A percentile compares a stretch with the other conserved stretches of the same genome.
Evolutionary conservation across 2,113 vertebrate species (phyloP).

Genomic region (Gasterosteus aculeatus): DNA sequence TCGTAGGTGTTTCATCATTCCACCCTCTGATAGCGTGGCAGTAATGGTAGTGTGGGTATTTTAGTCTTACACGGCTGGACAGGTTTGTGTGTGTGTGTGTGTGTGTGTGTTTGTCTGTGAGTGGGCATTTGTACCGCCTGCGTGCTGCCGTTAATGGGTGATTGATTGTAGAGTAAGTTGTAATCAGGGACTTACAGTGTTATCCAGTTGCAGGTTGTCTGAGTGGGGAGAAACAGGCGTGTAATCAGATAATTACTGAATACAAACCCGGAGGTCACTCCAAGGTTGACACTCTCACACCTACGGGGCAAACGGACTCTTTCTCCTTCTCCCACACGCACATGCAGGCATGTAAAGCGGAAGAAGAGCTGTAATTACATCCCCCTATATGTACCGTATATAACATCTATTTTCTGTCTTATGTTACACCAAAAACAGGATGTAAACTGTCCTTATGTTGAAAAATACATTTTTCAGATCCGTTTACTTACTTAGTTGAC

Average conservation of each 20-base stretch:
- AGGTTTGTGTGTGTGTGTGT: conserved; percentile 8
- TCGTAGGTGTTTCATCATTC: neutral
- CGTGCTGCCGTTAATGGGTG: conserved; percentile 50
- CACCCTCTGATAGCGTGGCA: neutral
- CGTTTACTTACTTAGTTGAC: neutral
- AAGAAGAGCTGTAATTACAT: neutral
- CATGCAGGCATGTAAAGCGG: neutral
- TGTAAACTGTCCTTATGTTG: neutral
- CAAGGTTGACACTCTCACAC: conserved; percentile 56
- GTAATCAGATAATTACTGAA: conserved; percentile 77
- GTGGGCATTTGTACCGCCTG: conserved; percentile 1
- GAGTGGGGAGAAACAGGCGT: conserved; percentile 55
- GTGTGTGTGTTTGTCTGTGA: conserved; percentile 7
- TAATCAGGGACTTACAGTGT: conserved; percentile 65
- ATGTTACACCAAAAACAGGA: neutral
- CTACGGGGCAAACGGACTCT: conserved; percentile 12
- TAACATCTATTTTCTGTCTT: neutral
- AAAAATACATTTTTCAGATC: neutral
- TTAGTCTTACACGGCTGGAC: neutral
- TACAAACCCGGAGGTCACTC: conserved; percentile 63
- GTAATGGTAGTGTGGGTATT: neutral
- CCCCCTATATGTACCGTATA: neutral
- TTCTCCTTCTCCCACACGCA: neutral
- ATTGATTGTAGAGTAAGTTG: conserved; percentile 68
- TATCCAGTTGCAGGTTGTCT: conserved; percentile 66